Base-by-base conservation (phyloP, 2,888 invertebrate species). In the Drosophila mayaguana region DNA sequence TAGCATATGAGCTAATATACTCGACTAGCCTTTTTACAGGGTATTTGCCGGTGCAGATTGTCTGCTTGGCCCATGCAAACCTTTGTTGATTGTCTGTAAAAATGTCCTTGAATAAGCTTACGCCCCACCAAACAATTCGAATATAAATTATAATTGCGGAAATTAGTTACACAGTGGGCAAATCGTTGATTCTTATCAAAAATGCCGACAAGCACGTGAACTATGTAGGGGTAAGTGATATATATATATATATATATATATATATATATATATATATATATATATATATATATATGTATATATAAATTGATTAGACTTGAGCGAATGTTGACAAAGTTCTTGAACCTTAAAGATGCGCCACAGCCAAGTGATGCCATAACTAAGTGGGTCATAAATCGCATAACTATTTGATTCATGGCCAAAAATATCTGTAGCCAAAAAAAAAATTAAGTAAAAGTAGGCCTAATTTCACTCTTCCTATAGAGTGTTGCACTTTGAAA, bases 81-180 rank as follows among this genome's bases (percentile, higher is more conserved):
- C 18, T 16, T 28, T 51, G 11, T 8, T 48, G 28, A 11, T 59
- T 45, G 62, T 70, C 36, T 32, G 28, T 54, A 11, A 48, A 50
- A 64, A 45, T 60, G 66, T 75, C 79, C 75, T 72, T 79, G 75
- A 63, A 57, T 70, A 43, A 22, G 63, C 59, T 59, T 59, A 55
- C 70, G 56, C 46, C 72, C 60, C 59, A 57, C 42, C 61, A 57
- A 56, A 42, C 48, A 51, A 63, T 48, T 38, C 45, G 38, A 59
- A 78, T 59, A 75, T 59, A 63, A 40, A 45, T 14, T 72, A 67
- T 68, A 72, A 77, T 81, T 81, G 67, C 66, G 71, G 60, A 77
- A 77, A 77, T 78, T 77, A 60, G 62, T 74, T 70, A 78, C 11
- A 54, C 55, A 51, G 50, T 57, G 51, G 18, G 38, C 38, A 61